Percentiles rank a stretch among this genome's conserved stretches.
Evolutionary conservation across 2,797 vertebrate species (phyloP).

Genomic region (Perodicticus potto): DNA sequence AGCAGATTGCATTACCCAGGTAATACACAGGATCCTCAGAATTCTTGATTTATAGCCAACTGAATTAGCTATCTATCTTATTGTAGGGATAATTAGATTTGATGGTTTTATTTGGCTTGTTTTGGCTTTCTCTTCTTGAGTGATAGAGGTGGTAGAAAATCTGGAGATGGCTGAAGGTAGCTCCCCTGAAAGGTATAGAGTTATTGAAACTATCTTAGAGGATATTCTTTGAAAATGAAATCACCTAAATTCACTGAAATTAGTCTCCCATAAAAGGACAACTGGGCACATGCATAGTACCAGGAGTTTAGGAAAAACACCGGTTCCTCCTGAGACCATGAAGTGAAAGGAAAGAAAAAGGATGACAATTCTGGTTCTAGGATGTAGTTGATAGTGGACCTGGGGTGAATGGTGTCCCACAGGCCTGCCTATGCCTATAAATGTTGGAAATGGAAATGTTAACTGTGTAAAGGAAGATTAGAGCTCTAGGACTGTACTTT

Average conservation of each 20-base stretch:
- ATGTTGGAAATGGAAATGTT: background rate
- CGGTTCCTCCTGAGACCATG: background rate
- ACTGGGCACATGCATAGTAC: background rate
- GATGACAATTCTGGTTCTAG: background rate
- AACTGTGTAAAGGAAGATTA: background rate
- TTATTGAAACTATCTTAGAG: background rate
- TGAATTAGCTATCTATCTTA: background rate
- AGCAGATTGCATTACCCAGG: background rate
- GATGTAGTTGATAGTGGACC: background rate
- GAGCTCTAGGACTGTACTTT: background rate
- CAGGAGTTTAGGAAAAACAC: background rate
- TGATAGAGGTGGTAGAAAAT: background rate
- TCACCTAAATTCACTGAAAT: background rate
- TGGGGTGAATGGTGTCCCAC: background rate
- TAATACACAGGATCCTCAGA: background rate
- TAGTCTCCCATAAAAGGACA: background rate
- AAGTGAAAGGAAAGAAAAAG: background rate
- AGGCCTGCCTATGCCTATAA: background rate
- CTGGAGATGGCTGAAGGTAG: background rate
- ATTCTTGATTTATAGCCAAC: background rate
- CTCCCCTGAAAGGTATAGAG: background rate
- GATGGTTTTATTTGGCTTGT: background rate
- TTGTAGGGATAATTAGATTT: background rate
- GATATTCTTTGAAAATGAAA: background rate
- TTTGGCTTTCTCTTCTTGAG: background rate